Base-by-base conservation (phyloP, 2,113 vertebrate species). In the Eleginops maclovinus region DNA sequence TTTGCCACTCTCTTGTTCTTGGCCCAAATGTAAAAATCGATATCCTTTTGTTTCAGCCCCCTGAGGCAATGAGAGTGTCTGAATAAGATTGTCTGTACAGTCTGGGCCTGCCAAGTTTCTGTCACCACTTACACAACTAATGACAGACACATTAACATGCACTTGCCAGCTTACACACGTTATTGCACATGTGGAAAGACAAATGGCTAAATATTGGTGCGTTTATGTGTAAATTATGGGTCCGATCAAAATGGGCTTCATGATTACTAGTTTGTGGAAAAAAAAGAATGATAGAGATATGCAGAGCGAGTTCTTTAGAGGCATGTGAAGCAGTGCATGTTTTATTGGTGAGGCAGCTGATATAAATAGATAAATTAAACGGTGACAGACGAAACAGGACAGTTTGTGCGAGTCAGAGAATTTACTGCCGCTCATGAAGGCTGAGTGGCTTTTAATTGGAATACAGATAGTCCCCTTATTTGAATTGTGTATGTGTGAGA, bases 21-120 rank as follows among this genome's bases (percentile, higher is more conserved):
- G 87, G 87, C 84, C 89, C 84, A 91, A 88, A 89, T 90, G 88
- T 88, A 89, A 87, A 91, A 93, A 93, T 93, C 93, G 24, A 93
- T 93, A 90, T 88, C 82, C 90, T 91, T 93, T 93, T 92, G 91
- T 93, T 92, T 92, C 84, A 73, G 85, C 75, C 83, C 89, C 88
- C 77, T 9, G 82, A 88, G 90, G 91, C 88, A 84, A 84, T 67
- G 75, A 87, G 88, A 88, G 88, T 71, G 86, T 91, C 90, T 90
- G 90, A 91, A 90, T 90, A 88, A 86, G 90, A 89, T 81, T 86
- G 84, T 88, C 87, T 83, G 75, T 87, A 77, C 78, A 56, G 79
- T 79, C 77, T 19, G 24, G 21, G 61, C 72, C 82, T 89, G 92
- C 92, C 92, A 93, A 87, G 49, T 81, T 91, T 87, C 90, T 89